Evolutionary conservation across 37 sponge, comb jelly and placozoan species (phyloP).

Genomic region (Aplysina aerophoba): DNA sequence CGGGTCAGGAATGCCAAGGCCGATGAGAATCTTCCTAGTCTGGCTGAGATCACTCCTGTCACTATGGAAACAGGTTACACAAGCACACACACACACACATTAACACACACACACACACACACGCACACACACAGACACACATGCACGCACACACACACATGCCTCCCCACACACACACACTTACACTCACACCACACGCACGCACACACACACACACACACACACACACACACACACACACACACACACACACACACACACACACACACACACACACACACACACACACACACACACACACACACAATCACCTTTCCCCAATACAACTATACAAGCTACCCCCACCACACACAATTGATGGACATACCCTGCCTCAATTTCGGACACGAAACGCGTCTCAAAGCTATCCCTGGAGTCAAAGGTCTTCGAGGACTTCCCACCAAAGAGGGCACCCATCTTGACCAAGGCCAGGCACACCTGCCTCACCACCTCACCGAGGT

Average conservation of each 20-base stretch:
- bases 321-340: too few relatives aligned
- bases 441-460: conserved; percentile 63
- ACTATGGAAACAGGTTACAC: not conserved
- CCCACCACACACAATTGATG: too few relatives aligned
- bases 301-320: conserved; percentile 2
- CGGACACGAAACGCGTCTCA: conserved; percentile 59
- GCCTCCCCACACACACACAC: too few relatives aligned
- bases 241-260: not conserved
- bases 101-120: too few relatives aligned
- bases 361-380: conserved; percentile 71
- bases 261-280: not conserved
- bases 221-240: not conserved
- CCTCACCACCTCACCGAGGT: conserved; percentile 91
- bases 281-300: not conserved
- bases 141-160: not conserved
- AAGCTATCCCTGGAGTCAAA: conserved; percentile 68
- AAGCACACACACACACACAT: not conserved
- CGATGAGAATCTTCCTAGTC: not conserved
- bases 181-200: too few relatives aligned
- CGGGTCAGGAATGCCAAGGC: conserved; percentile 50
- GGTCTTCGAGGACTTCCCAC: conserved; percentile 65
- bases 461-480: conserved; percentile 63
- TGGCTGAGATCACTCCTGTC: conserved; percentile 18
- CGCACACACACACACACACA: conserved; percentile 4
- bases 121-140: too few relatives aligned